Evolutionary conservation across 2,888 invertebrate species (phyloP).

Genomic region (Leptura quadrifasciata): DNA sequence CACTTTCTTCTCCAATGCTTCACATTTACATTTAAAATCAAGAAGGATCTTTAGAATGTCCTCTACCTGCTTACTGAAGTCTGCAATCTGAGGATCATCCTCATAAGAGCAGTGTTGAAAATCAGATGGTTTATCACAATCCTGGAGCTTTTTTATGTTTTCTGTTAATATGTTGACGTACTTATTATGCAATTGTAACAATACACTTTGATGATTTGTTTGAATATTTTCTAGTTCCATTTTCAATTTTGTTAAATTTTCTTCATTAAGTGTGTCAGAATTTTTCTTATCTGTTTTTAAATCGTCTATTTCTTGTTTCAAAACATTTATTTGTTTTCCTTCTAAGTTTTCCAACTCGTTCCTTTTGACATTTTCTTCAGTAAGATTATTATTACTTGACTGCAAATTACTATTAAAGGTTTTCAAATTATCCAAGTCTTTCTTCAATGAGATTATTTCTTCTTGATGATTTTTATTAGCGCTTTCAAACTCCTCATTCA

Average conservation of each 20-base stretch:
- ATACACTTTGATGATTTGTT: conserved; percentile 41
- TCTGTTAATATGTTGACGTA: conserved; percentile 65
- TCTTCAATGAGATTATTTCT: conserved; percentile 41
- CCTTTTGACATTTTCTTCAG: conserved; percentile 2
- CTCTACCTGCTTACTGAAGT: conserved; percentile 74
- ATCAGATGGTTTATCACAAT: conserved; percentile 57
- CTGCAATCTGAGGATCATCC: conserved; percentile 61
- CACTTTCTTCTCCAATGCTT: conserved; percentile 76
- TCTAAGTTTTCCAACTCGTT: neutral
- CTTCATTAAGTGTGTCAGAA: conserved; percentile 22
- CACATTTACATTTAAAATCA: conserved; percentile 79
- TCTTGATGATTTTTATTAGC: conserved; percentile 58
- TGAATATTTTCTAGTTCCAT: conserved; percentile 47
- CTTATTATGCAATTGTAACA: conserved; percentile 59
- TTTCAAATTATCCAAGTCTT: conserved; percentile 57
- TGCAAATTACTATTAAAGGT: conserved; percentile 62
- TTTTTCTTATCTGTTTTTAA: conserved; percentile 54
- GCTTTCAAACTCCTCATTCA: conserved; percentile 35
- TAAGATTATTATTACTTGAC: neutral
- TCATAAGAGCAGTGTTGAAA: conserved; percentile 47
- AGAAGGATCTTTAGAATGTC: conserved; percentile 76
- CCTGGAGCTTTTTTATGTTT: conserved; percentile 62
- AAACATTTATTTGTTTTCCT: conserved; percentile 37
- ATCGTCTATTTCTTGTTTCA: conserved; percentile 62
- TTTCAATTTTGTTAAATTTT: conserved; percentile 21